Percentiles rank a stretch among this genome's conserved stretches.
Evolutionary conservation across 2,797 vertebrate genomes (phyloP).

Genomic region (Myotis vivesi): DNA sequence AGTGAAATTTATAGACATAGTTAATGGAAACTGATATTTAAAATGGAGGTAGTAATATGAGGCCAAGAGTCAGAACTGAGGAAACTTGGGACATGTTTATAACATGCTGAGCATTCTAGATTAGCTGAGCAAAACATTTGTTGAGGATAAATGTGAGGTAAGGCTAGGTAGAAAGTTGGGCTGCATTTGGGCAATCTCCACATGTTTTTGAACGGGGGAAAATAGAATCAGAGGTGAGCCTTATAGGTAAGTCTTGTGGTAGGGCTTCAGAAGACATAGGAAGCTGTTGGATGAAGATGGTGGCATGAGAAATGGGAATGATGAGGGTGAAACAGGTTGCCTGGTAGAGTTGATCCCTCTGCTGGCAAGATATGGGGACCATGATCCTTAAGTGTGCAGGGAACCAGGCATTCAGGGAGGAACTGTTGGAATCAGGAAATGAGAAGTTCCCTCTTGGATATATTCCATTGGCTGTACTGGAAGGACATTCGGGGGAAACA

Average conservation of each 20-base stretch:
- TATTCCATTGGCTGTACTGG: not conserved
- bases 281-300: not conserved
- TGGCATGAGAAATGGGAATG: not conserved
- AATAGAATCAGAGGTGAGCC: not conserved
- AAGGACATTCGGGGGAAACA: not conserved
- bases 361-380: not conserved
- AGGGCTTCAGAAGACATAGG: not conserved
- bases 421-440: not conserved
- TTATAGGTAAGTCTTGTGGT: not conserved
- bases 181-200: not conserved
- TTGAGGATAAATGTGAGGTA: not conserved
- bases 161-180: not conserved
- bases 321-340: not conserved
- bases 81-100: not conserved
- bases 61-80: not conserved
- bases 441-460: not conserved
- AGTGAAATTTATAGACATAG: not conserved
- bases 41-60: not conserved
- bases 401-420: not conserved
- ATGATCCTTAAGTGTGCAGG: not conserved
- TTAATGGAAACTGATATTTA: not conserved
- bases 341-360: not conserved
- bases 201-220: not conserved
- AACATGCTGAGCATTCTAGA: not conserved
- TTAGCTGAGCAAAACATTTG: not conserved